Conservation (phyloP, 2,113 vertebrate genomes). For the Lanius ludovicianus region DNA sequence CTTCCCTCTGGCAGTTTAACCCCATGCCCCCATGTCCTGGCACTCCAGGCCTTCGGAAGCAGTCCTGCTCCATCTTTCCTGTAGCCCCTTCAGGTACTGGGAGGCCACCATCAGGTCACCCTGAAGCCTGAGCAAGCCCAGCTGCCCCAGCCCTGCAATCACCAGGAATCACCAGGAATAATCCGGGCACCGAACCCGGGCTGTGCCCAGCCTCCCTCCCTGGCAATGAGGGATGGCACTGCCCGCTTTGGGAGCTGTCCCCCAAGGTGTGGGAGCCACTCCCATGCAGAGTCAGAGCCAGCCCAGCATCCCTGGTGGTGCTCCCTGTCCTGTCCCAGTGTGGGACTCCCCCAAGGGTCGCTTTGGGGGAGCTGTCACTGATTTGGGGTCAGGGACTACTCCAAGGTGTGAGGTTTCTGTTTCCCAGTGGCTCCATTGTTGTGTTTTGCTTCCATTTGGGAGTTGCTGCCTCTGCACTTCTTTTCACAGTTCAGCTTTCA, state of each 20-base stretch:
- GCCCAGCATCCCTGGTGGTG: neutral
- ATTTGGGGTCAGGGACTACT: accelerated
- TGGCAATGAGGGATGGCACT: neutral
- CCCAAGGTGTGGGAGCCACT: accelerated
- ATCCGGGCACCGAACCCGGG: neutral
- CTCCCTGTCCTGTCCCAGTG: accelerated
- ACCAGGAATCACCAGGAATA: accelerated
- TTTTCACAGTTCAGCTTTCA: conserved; percentile 6
- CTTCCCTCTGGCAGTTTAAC: neutral
- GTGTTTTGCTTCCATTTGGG: neutral
- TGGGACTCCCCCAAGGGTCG: accelerated
- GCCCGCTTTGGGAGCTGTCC: accelerated
- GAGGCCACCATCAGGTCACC: neutral
- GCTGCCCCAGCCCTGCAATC: neutral
- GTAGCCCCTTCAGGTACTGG: neutral
- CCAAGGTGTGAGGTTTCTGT: neutral
- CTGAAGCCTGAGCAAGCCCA: neutral
- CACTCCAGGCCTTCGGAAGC: neutral
- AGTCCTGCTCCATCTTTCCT: accelerated
- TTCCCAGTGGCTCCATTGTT: neutral
- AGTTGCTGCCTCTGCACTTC: conserved; percentile 18
- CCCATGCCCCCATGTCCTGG: neutral
- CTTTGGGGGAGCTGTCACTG: accelerated
- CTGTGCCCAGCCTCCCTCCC: neutral
- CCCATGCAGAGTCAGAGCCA: neutral